These are phyloP conservation scores for Pecten maximus DNA, from an alignment of 2,888 invertebrate genomes.

Conservation along the genomic window DNA sequence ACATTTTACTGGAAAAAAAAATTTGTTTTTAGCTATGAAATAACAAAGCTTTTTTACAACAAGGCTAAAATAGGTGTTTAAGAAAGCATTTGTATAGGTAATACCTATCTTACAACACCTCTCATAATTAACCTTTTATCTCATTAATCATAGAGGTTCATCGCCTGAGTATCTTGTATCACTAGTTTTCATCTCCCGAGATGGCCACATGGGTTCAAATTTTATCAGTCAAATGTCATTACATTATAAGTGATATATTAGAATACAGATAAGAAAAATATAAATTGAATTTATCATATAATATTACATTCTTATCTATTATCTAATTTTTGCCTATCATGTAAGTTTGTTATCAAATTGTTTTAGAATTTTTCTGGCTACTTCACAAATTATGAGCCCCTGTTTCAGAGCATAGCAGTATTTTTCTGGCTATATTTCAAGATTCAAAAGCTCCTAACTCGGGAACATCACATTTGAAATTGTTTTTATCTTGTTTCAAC, in stretches of 20 bases:
- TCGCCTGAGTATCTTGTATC: neutral
- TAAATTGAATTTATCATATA: conserved; percentile 4
- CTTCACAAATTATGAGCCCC: neutral
- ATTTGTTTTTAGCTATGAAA: neutral
- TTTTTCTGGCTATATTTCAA: neutral
- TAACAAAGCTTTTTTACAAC: neutral
- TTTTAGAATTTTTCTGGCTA: neutral
- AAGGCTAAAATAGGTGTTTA: neutral
- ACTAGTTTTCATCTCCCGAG: neutral
- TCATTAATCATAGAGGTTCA: neutral
- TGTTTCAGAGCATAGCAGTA: too few relatives aligned
- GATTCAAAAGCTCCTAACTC: too few relatives aligned
- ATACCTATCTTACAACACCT: neutral
- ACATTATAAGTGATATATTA: neutral
- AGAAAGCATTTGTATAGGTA: neutral
- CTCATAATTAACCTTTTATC: neutral
- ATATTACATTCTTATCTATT: neutral
- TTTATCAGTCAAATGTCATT: neutral
- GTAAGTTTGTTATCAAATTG: neutral
- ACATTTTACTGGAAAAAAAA: neutral
- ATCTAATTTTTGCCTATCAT: neutral
- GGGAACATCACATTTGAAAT: too few relatives aligned
- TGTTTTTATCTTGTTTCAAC: too few relatives aligned
- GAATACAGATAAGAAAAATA: neutral
- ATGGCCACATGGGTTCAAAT: neutral